phyloP scores from a whole-genome alignment of 2,113 vertebrate genomes.

The Enhydra lutris region DNA sequence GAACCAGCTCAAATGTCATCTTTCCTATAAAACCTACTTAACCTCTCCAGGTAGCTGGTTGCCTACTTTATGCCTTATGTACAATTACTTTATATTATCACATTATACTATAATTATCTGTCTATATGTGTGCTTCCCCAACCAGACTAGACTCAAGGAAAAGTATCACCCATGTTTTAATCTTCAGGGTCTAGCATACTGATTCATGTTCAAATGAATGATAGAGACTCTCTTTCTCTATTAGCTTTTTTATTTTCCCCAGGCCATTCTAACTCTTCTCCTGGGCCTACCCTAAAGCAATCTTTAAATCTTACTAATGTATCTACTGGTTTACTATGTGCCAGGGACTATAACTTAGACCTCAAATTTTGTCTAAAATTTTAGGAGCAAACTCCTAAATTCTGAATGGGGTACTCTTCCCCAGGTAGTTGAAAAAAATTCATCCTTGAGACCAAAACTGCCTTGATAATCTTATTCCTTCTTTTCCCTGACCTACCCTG shows the following conservation, averaged over 20 bases:
- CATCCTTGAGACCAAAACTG: not conserved
- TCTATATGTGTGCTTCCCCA: not conserved
- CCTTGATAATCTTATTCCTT: not conserved
- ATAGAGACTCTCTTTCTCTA: not conserved
- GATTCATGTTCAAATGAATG: not conserved
- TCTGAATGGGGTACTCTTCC: conserved; percentile 29
- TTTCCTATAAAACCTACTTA: conserved; percentile 41
- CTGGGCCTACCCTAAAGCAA: not conserved
- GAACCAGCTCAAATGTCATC: not conserved
- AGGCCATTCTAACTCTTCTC: conserved; percentile 11
- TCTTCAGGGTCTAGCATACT: not conserved
- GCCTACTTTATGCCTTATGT: not conserved
- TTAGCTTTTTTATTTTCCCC: not conserved
- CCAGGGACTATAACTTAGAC: not conserved
- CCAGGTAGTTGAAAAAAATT: not conserved
- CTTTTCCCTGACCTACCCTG: not conserved
- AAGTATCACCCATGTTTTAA: not conserved
- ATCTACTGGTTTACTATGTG: not conserved
- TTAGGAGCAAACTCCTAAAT: conserved; percentile 23
- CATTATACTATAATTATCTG: not conserved
- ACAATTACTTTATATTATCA: conserved; percentile 27
- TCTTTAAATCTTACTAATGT: not conserved
- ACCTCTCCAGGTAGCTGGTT: not conserved
- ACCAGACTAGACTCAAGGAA: not conserved
- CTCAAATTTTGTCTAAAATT: conserved; percentile 16